Base-by-base conservation (phyloP, 2,888 invertebrate genomes). In the Orchesellides sinensis region DNA sequence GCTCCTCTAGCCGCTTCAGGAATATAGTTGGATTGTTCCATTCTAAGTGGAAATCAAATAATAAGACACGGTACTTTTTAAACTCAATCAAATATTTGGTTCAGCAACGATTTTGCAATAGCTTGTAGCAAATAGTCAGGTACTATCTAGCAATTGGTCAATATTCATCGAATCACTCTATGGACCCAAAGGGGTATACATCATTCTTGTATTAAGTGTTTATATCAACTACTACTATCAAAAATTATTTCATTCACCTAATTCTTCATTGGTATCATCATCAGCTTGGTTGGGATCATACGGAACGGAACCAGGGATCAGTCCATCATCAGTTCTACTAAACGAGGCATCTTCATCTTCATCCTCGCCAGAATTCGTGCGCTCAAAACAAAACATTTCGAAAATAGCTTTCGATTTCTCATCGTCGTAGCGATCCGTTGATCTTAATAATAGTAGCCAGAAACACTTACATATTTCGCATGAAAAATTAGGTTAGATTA, bases 311-410 rank as follows among this genome's bases (percentile, higher is more conserved):
- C 49, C 49, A 10, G 54, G 23, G 23, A 54, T 21, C 6, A 35
- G 35, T 6, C 19, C 54, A 4, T 65, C 83, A 2, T 83, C 81
- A 21, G 49, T 45, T 21, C 72, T 19, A 10, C 52, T 61, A 45
- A 78, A 84, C 2, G 74, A 61, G 10, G 47, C 63, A 19, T 70
- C 75, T 2, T 77, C 70, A 0, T 72, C 78, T 19, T 77, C 78
- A 1, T 73, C 78, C 6, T 77, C 78, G 1, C n/a, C 73, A 29
- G 73, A 40, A 19, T 75, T 84, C 25, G 68, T 45, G 54, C 80
- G 73, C 32, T 82, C 84, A 21, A 69, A 65, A 40, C 85, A 85
- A 61, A 83, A 85, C 80, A 85, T 83, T 80, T 85, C 85, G 77
- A 85, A 85, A n/a, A 84, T 74, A 0, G 84, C 54, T 25, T 81